Evolutionary conservation across 2,797 vertebrate species (phyloP), one percentile per base, ranked within the genome.

Genomic region (Girardinus metallicus): DNA sequence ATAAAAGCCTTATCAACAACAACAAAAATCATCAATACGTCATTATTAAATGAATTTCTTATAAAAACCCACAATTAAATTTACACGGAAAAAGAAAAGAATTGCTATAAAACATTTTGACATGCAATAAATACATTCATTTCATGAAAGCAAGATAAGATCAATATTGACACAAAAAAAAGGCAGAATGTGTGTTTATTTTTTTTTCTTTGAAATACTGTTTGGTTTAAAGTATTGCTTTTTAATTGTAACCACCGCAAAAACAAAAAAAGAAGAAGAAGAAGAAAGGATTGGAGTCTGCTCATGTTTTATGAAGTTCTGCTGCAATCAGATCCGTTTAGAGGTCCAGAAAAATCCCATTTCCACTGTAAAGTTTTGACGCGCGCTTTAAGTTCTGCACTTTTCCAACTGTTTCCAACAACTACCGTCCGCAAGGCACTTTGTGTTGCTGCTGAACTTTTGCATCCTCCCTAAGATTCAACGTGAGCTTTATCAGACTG

Each of bases 41-140:
- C 87, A 87, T 89, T 86, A 94, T 93, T 89, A 94, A 90, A 94
- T 86, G 91, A 93, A 91, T 94, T 87, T 88, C 83, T 90, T 93
- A 91, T 84, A 92, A 93, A 92, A 92, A 92, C 80, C 85, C 93
- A 95, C 93, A 87, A 90, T 94, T 76, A 95, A 94, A 95, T 96
- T 93, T 96, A 95, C 94, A 96, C 8, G 2, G 49, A 60, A 60
- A 29, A 68, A 68, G 10, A 26, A 39, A 78, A 93, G 92, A 91
- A 85, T 79, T 90, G 91, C 89, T 94, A 95, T 93, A 95, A 96
- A 96, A 96, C 93, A 94, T 92, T 92, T 96, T 89, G 93, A 95
- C 96, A 96, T 97, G 96, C 96, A 96, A 96, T 96, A 96, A 96
- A 96, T 96, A 96, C 95, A 96, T 96, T 96, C 95, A 96, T 94